Evolutionary conservation across 2,888 invertebrate genomes (phyloP), one percentile per base, ranked within the genome.

Genomic region (Nomada goodeniana): DNA sequence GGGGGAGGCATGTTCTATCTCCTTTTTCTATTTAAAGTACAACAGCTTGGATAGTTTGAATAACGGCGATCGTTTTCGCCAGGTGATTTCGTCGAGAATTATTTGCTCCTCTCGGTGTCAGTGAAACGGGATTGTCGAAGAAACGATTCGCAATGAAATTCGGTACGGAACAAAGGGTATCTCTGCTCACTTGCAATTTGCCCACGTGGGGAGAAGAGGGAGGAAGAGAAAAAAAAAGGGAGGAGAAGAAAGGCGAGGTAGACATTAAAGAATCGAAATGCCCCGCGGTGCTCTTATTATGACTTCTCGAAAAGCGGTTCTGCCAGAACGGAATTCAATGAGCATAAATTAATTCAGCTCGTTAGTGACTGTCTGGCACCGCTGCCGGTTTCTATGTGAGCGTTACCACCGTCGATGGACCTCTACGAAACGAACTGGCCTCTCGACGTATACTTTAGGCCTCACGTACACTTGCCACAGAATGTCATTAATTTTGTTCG

Each of bases 331-430:
- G 83, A 85, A 89, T 90, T 88, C 88, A 89, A 88, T 85, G 89
- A 87, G 84, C 85, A 89, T 89, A 90, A 91, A 91, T 91, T 91
- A 91, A 91, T 91, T 90, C 88, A 90, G 89, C 89, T 91, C 89
- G 90, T 91, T 91, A 91, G 89, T 70, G 76, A 77, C 80, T 74
- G 80, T 69, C 77, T 75, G 36, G 63, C 67, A 55, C 20, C 50
- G 64, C 69, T 74, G 76, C 69, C 59, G 65, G 76, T 74, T 79
- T 65, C 75, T 72, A 78, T 68, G 68, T 74, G 75, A 57, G 73
- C 68, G 67, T 64, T 76, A 63, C 72, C 77, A 60, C 61, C 57
- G 55, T 63, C 76, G 68, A 80, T 68, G 65, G 74, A 61, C 60
- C 79, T 57, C 63, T 76, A 60, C 64, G 60, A 64, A 80, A 83